phyloP scores from a whole-genome alignment of 1,140 invertebrate species.

The Ptiloglossa arizonensis region DNA sequence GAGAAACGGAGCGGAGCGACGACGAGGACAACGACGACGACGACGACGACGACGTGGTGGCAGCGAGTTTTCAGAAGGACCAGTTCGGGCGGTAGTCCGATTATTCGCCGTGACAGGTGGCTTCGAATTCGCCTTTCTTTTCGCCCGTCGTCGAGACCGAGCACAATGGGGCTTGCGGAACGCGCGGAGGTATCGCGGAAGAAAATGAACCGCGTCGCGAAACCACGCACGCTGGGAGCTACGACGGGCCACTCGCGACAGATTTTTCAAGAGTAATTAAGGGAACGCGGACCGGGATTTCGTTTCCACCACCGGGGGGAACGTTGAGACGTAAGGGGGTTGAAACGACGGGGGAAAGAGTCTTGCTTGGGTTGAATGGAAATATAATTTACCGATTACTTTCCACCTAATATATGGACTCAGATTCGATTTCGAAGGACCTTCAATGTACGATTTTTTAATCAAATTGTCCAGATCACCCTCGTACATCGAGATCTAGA shows the following conservation, averaged over 20 bases:
- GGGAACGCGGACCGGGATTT: background rate
- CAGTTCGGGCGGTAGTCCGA: slow-evolving; percentile 36
- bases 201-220: background rate
- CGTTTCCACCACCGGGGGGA: slow-evolving; percentile 1
- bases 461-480: no score
- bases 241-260: background rate
- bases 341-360: background rate
- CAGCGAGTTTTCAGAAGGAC: slow-evolving; percentile 24
- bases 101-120: slow-evolving; percentile 29
- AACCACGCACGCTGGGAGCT: no score
- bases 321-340: no score
- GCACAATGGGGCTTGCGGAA: slow-evolving; percentile 22
- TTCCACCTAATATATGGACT: no score
- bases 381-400: no score
- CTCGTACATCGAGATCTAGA: no score
- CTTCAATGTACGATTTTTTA: no score
- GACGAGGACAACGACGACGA: no score
- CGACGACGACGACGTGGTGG: no score
- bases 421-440: no score
- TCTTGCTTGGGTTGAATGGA: no score
- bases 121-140: slow-evolving; percentile 12
- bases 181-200: slow-evolving; percentile 5
- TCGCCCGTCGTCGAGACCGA: background rate
- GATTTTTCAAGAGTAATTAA: slow-evolving; percentile 19
- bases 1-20: slow-evolving; percentile 8